Conservation (phyloP, 2,113 vertebrate genomes). For the Gadus chalcogrammus region DNA sequence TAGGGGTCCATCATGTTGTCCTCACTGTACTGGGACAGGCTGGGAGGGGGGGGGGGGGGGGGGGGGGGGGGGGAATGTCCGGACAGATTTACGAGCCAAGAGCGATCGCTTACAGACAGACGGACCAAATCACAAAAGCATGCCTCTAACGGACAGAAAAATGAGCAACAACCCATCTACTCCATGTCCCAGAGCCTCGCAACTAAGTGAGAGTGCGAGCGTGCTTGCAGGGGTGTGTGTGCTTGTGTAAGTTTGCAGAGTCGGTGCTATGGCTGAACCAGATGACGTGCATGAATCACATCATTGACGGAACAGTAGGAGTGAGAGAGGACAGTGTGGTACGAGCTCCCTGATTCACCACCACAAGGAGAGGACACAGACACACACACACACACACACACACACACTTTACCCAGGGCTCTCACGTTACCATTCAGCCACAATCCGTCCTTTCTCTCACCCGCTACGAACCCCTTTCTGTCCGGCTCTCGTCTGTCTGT, state of each 20-base stretch:
- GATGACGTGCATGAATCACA: background rate
- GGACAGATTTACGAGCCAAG: no score
- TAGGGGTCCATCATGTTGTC: constrained; percentile 99
- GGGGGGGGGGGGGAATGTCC: background rate
- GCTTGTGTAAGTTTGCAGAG: background rate
- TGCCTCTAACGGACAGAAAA: no score
- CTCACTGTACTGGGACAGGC: constrained; percentile 97
- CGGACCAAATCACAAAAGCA: no score
- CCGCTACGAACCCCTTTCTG: background rate
- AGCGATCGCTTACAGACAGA: no score
- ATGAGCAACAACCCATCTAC: no score
- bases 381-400: constrained; percentile 1
- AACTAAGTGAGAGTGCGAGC: no score
- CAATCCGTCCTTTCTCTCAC: constrained; percentile 2
- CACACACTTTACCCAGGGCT: constrained; percentile 37
- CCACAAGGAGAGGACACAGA: constrained; percentile 10
- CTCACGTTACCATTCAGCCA: constrained; percentile 41
- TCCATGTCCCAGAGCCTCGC: no score
- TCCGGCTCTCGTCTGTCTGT: background rate
- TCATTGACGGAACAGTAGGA: background rate
- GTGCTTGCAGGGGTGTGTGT: background rate
- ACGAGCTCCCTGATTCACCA: constrained; percentile 22
- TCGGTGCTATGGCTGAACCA: no score
- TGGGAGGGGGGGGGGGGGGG: constrained; percentile 47
- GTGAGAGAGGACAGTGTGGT: background rate